phyloP scores from a whole-genome alignment of 2,888 invertebrate genomes.

The Lacanobia oleracea region DNA sequence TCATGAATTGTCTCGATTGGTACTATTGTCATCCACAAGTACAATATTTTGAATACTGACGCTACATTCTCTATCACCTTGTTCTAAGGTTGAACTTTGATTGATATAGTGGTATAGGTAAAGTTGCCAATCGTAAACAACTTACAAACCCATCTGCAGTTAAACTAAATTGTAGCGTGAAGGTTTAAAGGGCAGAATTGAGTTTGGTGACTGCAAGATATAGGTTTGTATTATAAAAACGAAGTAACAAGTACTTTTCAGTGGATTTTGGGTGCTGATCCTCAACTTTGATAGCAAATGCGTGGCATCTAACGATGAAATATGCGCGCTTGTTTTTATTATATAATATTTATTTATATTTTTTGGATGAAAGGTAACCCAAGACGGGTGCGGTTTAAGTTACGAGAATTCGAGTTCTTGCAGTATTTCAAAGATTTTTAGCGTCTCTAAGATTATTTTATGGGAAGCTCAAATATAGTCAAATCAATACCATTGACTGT shows the following conservation, averaged over 20 bases:
- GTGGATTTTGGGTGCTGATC: slow-evolving; percentile 53
- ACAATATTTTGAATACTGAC: slow-evolving; percentile 38
- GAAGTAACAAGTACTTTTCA: slow-evolving; percentile 55
- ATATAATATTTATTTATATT: slow-evolving; percentile 18
- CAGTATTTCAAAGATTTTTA: too few relatives aligned
- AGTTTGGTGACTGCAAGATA: slow-evolving; percentile 34
- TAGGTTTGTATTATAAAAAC: slow-evolving; percentile 54
- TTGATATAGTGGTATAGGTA: not conserved
- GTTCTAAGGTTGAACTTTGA: slow-evolving; percentile 24
- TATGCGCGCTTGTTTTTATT: slow-evolving; percentile 39
- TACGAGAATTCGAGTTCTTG: not conserved
- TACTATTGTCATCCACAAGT: slow-evolving; percentile 66
- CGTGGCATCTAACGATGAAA: slow-evolving; percentile 21
- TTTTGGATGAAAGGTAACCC: slow-evolving; percentile 9
- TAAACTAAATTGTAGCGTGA: slow-evolving; percentile 60
- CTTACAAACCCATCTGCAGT: slow-evolving; percentile 65
- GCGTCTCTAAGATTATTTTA: too few relatives aligned
- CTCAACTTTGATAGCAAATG: slow-evolving; percentile 40
- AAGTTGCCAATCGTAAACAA: slow-evolving; percentile 55
- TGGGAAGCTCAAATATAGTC: too few relatives aligned
- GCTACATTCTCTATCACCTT: not conserved
- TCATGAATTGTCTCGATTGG: slow-evolving; percentile 70
- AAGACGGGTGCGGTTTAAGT: not conserved
- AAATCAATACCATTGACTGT: too few relatives aligned
- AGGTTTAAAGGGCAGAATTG: slow-evolving; percentile 56